phyloP scores from a whole-genome alignment of 2,888 invertebrate genomes.

The Mylabris sibirica region DNA sequence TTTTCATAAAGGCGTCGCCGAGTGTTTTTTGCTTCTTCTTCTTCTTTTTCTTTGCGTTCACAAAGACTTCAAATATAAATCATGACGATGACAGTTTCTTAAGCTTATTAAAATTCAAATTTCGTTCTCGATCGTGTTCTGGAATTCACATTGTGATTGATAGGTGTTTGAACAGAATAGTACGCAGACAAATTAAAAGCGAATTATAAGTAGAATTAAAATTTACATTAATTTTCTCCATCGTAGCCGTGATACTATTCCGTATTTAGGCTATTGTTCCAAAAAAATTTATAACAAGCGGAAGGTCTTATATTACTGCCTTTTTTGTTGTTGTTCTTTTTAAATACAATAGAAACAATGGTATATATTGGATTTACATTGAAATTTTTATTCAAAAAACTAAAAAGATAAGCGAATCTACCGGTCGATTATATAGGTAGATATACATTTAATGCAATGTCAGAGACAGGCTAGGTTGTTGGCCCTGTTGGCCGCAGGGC shows the following conservation, averaged over 20 bases:
- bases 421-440: conserved; percentile 6
- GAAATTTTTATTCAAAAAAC: conserved; percentile 2
- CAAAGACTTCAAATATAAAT: neutral
- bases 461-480: conserved; percentile 50
- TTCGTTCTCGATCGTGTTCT: neutral
- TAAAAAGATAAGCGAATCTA: conserved; percentile 7
- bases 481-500: conserved; percentile 53
- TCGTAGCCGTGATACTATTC: neutral
- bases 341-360: conserved; percentile 13
- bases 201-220: neutral
- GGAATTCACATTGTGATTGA: neutral
- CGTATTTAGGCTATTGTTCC: neutral
- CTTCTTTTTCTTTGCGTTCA: too few relatives aligned
- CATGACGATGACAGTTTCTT: neutral
- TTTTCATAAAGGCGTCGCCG: neutral
- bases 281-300: neutral
- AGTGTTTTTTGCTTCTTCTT: too few relatives aligned
- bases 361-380: conserved; percentile 12
- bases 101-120: conserved; percentile 7
- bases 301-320: neutral
- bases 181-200: neutral
- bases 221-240: neutral
- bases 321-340: conserved; percentile 7
- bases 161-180: neutral
- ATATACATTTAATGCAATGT: conserved; percentile 45